A percentile compares a stretch with the other conserved stretches of the same genome.
Conservation (phyloP, 64 coral and sea anemone species). For the Dendrophyllia cribrosa region DNA sequence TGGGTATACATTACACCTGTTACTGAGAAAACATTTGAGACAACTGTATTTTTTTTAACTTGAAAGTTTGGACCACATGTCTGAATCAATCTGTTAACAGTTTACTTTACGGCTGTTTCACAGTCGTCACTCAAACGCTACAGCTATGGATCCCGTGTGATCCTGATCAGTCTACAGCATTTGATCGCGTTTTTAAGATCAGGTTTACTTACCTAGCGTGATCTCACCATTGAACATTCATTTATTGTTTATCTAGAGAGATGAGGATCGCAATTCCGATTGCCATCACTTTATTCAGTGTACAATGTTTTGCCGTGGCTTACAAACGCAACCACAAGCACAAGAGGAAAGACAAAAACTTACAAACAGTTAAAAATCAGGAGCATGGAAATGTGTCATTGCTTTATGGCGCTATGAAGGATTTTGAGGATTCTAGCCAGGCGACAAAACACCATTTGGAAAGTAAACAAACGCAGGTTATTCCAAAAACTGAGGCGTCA, state of each 20-base stretch:
- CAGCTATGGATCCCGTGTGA: no score
- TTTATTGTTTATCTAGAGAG: neutral
- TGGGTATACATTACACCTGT: neutral
- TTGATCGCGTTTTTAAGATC: neutral
- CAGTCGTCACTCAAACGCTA: no score
- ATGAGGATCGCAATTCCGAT: neutral
- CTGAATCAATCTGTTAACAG: neutral
- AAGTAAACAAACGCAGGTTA: neutral
- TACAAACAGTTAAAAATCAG: constrained; percentile 25
- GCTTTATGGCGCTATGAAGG: constrained; percentile 27
- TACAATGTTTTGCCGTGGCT: neutral
- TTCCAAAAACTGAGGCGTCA: neutral
- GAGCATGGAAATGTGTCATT: constrained; percentile 30
- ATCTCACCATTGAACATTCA: neutral
- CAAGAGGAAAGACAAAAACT: neutral
- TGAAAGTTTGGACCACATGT: neutral
- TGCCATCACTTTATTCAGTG: neutral
- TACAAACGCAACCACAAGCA: neutral
- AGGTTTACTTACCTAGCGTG: neutral
- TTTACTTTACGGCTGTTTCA: no score
- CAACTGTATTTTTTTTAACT: neutral
- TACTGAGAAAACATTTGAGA: neutral
- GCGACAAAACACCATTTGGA: neutral
- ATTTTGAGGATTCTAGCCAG: neutral
- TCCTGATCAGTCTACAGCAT: neutral